phyloP scores from a whole-genome alignment of 2,888 invertebrate species.

The Sericinus montela region DNA sequence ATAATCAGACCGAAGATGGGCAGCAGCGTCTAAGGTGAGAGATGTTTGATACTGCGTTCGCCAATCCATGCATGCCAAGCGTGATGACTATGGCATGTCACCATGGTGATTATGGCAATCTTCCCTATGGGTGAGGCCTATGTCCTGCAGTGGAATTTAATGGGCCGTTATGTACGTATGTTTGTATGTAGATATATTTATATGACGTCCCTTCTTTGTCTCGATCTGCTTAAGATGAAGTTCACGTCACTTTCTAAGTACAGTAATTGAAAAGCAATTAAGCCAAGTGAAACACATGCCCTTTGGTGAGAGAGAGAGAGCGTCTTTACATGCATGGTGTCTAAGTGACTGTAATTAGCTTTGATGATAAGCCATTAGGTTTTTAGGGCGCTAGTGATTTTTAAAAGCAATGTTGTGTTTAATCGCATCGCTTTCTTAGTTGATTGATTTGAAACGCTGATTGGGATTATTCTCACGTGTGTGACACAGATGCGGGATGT shows the following conservation, averaged over 20 bases:
- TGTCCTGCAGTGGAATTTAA: too few relatives aligned
- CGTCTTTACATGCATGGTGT: neutral
- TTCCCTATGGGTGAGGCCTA: too few relatives aligned
- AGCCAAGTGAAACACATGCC: neutral
- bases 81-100: too few relatives aligned
- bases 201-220: too few relatives aligned
- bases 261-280: constrained; percentile 2
- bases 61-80: too few relatives aligned
- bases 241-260: neutral
- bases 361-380: constrained; percentile 1
- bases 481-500: too few relatives aligned
- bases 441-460: constrained; percentile 1
- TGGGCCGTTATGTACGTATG: too few relatives aligned
- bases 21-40: too few relatives aligned
- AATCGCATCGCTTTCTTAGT: constrained; percentile 1
- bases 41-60: too few relatives aligned
- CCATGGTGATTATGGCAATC: too few relatives aligned
- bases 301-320: neutral
- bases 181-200: too few relatives aligned
- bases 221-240: neutral
- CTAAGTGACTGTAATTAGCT: constrained; percentile 2
- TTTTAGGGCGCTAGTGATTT: constrained; percentile 5
- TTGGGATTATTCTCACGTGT: neutral
- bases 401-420: neutral
- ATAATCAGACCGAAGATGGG: too few relatives aligned